Evolutionary conservation across 1,140 invertebrate genomes (phyloP).

Genomic region (Oncopeltus fasciatus): DNA sequence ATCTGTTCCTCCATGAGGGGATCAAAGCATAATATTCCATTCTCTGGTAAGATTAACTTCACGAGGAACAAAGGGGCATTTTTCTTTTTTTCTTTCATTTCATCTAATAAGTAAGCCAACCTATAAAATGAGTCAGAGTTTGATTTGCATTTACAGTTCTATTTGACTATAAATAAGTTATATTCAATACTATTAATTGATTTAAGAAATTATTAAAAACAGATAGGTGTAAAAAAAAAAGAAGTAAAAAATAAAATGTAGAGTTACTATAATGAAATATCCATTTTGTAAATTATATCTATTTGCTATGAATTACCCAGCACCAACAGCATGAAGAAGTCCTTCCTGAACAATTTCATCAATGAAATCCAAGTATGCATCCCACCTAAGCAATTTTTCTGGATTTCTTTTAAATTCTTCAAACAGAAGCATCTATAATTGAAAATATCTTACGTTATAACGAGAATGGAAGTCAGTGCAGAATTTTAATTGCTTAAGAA

Average conservation of each 20-base stretch:
- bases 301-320: slow-evolving; percentile 8
- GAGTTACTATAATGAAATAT: no score
- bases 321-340: slow-evolving; percentile 37
- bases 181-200: no score
- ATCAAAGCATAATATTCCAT: slow-evolving; percentile 43
- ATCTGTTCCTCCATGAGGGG: slow-evolving; percentile 38
- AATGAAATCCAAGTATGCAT: slow-evolving; percentile 44
- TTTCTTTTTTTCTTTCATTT: slow-evolving; percentile 31
- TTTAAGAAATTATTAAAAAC: no score
- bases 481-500: no score
- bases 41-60: slow-evolving; percentile 40
- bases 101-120: slow-evolving; percentile 32
- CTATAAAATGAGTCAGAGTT: no score
- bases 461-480: no score
- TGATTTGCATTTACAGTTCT: no score
- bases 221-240: no score
- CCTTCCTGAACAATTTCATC: slow-evolving; percentile 44
- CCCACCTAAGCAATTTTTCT: slow-evolving; percentile 34
- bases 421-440: slow-evolving; percentile 8
- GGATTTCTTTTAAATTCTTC: slow-evolving; percentile 19
- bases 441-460: no score
- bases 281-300: no score
- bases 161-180: no score
- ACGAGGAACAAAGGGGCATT: slow-evolving; percentile 42
- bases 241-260: no score